A percentile compares a stretch with the other conserved stretches of the same genome.
phyloP scores from a whole-genome alignment of 2,113 vertebrate genomes.

The Athene noctua region DNA sequence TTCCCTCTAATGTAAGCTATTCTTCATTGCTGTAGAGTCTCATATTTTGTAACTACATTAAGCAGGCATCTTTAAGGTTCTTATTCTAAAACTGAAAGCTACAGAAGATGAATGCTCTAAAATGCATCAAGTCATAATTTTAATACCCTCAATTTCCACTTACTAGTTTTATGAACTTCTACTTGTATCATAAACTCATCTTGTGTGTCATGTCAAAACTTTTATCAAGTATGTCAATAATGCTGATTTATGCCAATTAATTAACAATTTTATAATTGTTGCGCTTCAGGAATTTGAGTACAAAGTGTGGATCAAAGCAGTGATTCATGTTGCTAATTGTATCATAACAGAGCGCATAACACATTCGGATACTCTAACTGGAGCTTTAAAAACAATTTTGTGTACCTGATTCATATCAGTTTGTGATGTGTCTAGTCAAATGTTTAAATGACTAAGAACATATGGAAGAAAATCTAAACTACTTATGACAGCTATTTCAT shows the following conservation, averaged over 20 bases:
- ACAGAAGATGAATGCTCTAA: not conserved
- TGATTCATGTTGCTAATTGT: not conserved
- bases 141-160: not conserved
- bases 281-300: not conserved
- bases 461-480: not conserved
- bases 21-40: not conserved
- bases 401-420: not conserved
- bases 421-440: not conserved
- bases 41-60: not conserved
- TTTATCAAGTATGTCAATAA: not conserved
- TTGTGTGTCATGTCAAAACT: not conserved
- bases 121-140: not conserved
- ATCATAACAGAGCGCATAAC: not conserved
- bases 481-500: not conserved
- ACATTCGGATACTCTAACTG: not conserved
- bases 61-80: not conserved
- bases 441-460: not conserved
- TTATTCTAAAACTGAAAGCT: not conserved
- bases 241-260: not conserved
- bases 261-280: not conserved
- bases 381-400: not conserved
- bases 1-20: not conserved
- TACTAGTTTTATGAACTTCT: not conserved
- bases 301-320: not conserved
- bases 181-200: not conserved